A percentile compares a stretch with the other conserved stretches of the same genome.
These are phyloP conservation scores for Heliopora coerulea DNA, from an alignment of 92 coral and sea anemone genomes.

Conservation along the genomic window DNA sequence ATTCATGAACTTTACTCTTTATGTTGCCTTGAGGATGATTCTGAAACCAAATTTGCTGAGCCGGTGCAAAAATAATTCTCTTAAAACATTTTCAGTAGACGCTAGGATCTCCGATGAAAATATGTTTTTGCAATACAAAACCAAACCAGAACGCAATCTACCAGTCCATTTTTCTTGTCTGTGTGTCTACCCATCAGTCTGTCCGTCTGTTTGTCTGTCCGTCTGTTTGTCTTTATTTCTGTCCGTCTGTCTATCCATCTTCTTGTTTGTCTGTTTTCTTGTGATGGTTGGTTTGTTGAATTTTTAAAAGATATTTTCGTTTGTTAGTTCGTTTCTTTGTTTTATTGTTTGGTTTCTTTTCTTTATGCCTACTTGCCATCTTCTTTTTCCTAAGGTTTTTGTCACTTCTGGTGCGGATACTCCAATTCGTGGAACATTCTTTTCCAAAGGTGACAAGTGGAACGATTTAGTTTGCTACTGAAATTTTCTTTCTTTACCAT, in stretches of 20 bases:
- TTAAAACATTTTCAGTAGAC: no score
- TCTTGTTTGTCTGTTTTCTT: background rate
- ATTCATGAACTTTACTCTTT: no score
- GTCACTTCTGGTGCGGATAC: conserved; percentile 83
- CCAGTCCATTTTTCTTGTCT: background rate
- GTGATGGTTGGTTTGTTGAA: background rate
- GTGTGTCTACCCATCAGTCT: background rate
- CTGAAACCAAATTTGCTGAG: no score
- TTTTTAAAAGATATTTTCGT: no score
- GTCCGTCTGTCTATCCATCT: background rate
- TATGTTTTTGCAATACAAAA: no score
- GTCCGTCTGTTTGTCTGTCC: background rate
- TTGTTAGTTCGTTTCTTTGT: background rate
- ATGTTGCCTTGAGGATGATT: no score
- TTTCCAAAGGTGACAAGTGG: conserved; percentile 91
- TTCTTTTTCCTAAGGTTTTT: conserved; percentile 62
- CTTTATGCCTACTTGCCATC: background rate
- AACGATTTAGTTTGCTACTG: no score
- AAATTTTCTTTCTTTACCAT: no score
- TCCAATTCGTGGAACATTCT: conserved; percentile 94
- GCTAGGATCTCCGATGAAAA: no score
- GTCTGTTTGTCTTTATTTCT: background rate
- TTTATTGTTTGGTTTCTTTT: no score
- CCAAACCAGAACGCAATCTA: no score
- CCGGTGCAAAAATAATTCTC: no score